Conservation (phyloP, 2,888 invertebrate species). For the Norana najaformis region DNA sequence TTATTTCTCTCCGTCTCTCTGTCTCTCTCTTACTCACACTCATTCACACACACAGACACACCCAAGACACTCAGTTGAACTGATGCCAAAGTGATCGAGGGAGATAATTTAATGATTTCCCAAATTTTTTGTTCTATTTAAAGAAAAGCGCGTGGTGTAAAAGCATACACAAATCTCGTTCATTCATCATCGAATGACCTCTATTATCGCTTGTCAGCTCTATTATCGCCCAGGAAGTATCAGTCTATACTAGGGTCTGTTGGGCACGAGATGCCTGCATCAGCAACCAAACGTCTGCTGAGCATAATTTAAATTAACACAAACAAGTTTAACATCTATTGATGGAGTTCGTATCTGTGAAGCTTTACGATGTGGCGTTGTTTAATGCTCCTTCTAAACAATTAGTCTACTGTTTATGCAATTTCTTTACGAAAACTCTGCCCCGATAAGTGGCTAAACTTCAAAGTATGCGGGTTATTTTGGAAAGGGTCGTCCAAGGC, state of each 20-base stretch:
- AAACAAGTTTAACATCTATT: background rate
- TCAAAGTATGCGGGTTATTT: background rate
- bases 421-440: background rate
- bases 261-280: background rate
- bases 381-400: background rate
- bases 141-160: too few species aligned
- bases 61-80: background rate
- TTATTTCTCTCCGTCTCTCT: too few species aligned
- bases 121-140: background rate
- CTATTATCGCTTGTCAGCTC: background rate
- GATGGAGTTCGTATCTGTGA: background rate
- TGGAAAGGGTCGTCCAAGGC: background rate
- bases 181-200: background rate
- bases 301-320: background rate
- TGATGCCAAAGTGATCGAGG: background rate
- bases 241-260: background rate
- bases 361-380: background rate
- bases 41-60: background rate
- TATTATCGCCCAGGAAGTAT: background rate
- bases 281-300: background rate
- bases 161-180: background rate
- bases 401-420: background rate
- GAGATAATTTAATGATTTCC: background rate
- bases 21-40: background rate
- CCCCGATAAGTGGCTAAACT: background rate